Conservation (phyloP, 2,113 vertebrate genomes). For the Perca schrenkii region DNA sequence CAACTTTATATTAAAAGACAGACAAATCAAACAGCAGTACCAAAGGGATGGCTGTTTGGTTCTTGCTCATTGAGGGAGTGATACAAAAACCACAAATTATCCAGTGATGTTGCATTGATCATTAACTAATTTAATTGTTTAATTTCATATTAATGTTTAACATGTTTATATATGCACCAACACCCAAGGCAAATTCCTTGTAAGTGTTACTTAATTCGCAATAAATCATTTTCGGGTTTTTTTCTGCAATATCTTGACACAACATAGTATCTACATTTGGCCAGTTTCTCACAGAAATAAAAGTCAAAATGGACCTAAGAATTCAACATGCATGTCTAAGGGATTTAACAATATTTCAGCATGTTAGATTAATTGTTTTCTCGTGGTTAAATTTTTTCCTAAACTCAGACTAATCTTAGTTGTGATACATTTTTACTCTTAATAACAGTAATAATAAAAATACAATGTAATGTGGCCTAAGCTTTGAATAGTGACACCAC, state of each 20-base stretch:
- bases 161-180: too few species aligned
- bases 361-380: not conserved
- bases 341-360: too few species aligned
- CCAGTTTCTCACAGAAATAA: not conserved
- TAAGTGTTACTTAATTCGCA: too few species aligned
- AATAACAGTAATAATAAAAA: not conserved
- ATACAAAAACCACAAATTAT: not conserved
- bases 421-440: not conserved
- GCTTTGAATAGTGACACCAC: constrained; percentile 3
- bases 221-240: too few species aligned
- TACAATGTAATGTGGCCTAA: not conserved
- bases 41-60: not conserved
- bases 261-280: not conserved
- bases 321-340: not conserved
- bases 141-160: too few species aligned
- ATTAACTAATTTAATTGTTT: not conserved
- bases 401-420: not conserved
- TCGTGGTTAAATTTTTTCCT: not conserved
- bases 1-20: not conserved
- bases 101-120: not conserved
- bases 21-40: not conserved
- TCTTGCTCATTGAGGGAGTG: not conserved
- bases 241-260: not conserved
- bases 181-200: too few species aligned
- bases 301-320: not conserved